Base-by-base conservation (phyloP, 2,113 vertebrate species). In the Lynx canadensis region DNA sequence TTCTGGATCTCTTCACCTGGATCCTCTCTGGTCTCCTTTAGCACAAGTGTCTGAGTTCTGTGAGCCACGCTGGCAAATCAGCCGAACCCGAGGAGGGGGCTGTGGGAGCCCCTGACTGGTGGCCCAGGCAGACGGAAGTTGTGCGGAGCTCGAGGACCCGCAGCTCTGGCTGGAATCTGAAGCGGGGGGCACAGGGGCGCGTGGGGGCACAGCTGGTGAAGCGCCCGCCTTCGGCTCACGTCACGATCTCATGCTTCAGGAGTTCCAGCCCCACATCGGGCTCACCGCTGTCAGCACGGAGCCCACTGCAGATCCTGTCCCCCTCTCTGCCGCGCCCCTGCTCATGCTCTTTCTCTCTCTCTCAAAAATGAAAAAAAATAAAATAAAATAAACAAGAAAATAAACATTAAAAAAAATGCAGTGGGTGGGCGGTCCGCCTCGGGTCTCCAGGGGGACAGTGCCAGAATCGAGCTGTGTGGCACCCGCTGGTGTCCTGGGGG, bases 111-210 rank as follows among this genome's bases (percentile, higher is more conserved):
- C 27, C 50, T 16, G 16, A 5, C 6, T 5, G 12, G 50, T 1
- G n/a, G 52, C 9, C 52, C 23, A 8, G 41, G 5, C 45, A 1
- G 19, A 65, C 25, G 25, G 82, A 23, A 1, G n/a, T 3, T 65
- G 55, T 3, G 27, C 33, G 33, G 13, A 25, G 52, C 31, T 31
- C 11, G 55, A 18, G 55, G 38, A 33, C 55, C 84, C 7, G 11
- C 14, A 3, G 4, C 15, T 0, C 6, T 1, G 3, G 5, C 41
- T 7, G 41, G 78, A 27, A 1, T 14, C 65, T 25, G 41, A 33
- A 5, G 31, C 2, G 38, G 9, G 8, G 57, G 57, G 57, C 57
- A 23, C 57, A 60, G 57, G 7, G 16, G 57, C 18, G 0, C 21
- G 0, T 19, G 7, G 21, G 57, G 19, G 21, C 57, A 23, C 57